phyloP scores from a whole-genome alignment of 2,113 vertebrate genomes.

The Chionomys nivalis region DNA sequence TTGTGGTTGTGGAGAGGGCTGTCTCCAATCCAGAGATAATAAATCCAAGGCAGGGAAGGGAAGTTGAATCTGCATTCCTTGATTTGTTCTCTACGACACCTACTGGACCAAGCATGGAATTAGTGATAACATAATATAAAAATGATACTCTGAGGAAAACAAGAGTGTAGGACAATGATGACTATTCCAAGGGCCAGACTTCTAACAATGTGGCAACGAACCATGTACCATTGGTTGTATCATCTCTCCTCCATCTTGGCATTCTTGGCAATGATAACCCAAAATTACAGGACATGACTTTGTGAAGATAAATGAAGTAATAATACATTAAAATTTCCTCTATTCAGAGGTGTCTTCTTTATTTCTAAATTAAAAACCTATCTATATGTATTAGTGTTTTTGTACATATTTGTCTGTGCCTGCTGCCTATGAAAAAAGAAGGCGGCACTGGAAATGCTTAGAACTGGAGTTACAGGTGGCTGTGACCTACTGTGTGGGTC shows the following conservation, averaged over 20 bases:
- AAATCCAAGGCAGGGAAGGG: neutral
- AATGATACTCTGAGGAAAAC: neutral
- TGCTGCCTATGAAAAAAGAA: neutral
- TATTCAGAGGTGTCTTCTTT: neutral
- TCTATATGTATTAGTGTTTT: neutral
- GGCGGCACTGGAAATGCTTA: too few species aligned
- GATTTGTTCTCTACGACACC: neutral
- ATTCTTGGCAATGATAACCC: neutral
- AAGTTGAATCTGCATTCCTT: neutral
- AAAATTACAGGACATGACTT: neutral
- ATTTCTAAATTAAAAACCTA: neutral
- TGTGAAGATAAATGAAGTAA: neutral
- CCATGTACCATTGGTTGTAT: neutral
- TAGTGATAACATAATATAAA: neutral
- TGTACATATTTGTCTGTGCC: neutral
- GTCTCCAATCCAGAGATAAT: neutral
- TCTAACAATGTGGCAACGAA: neutral
- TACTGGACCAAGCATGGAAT: neutral
- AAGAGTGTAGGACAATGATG: neutral
- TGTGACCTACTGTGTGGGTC: neutral
- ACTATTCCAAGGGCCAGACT: neutral
- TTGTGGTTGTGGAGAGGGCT: neutral
- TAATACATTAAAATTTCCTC: neutral
- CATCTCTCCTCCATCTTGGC: neutral
- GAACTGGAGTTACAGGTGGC: neutral